Percentiles rank a stretch among this genome's conserved stretches.
These are phyloP conservation scores for Tetraodon nigroviridis DNA, from an alignment of 2,113 vertebrate species.

Conservation along the genomic window DNA sequence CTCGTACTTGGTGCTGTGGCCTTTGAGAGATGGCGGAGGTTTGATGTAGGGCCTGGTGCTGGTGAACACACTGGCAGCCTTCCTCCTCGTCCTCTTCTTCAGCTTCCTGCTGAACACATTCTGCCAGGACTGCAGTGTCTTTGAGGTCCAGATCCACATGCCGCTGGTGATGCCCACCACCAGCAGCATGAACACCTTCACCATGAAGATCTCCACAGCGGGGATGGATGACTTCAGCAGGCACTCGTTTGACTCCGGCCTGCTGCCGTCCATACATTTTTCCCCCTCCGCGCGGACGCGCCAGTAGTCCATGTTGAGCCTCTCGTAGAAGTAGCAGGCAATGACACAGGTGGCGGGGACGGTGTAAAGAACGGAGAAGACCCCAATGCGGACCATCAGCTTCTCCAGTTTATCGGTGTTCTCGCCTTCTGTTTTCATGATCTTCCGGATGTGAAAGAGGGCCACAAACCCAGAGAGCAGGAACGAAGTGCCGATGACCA, in stretches of 20 bases:
- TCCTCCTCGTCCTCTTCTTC: conserved; percentile 83
- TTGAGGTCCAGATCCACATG: conserved; percentile 98
- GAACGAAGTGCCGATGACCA: conserved; percentile 91
- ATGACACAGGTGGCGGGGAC: conserved; percentile 97
- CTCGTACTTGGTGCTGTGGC: conserved; percentile 84
- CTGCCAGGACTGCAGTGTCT: conserved; percentile 97
- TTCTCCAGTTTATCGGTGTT: conserved; percentile 96
- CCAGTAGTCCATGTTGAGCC: conserved; percentile 94
- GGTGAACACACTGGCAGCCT: conserved; percentile 85
- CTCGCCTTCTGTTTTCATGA: conserved; percentile 96
- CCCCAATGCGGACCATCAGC: conserved; percentile 94
- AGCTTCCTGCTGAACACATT: conserved; percentile 86
- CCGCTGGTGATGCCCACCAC: conserved; percentile 97
- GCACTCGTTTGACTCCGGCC: conserved; percentile 81
- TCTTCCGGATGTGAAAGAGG: conserved; percentile 92
- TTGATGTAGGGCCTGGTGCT: conserved; percentile 86
- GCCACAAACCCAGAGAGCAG: conserved; percentile 94
- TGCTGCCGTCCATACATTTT: conserved; percentile 75
- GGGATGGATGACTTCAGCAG: conserved; percentile 87
- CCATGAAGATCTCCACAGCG: conserved; percentile 94
- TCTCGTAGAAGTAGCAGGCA: conserved; percentile 94
- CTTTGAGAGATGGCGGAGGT: conserved; percentile 84
- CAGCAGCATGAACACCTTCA: conserved; percentile 94
- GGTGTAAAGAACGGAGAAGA: conserved; percentile 93
- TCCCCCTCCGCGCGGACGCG: conserved; percentile 79